Base-by-base conservation (phyloP, 2,797 vertebrate genomes). In the Phoeniculus purpureus region DNA sequence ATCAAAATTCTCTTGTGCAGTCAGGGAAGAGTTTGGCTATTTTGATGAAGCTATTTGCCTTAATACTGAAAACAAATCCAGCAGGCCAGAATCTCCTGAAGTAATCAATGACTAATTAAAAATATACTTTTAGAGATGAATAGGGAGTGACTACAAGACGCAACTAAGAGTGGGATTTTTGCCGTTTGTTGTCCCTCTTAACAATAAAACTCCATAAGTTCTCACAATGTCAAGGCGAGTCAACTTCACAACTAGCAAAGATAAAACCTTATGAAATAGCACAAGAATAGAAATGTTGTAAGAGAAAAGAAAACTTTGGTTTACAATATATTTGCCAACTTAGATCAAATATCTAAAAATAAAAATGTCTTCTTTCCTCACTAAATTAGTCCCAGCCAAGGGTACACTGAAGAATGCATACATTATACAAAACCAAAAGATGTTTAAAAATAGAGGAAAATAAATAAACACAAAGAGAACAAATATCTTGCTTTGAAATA, bases 371-470 rank as follows among this genome's bases (percentile, higher is more conserved):
- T 45, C 90, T 67, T 95, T 92, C 90, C 81, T 29, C 70, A 23
- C 37, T 73, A 81, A 83, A 96, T 93, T 66, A 92, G 72, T 59
- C 45, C 91, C 85, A 85, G 75, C 16, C 72, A 59, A 15, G 68
- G 58, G 32, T 47, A 55, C 26, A 40, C 43, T 90, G 81, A 80
- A 3, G 16, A 84, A 82, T n/a, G 32, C 55, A 10, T 25, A n/a
- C 51, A 31, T 90, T 90, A 62, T 10, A 85, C 47, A 93, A 90
- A 92, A 62, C 29, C 27, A 61, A 56, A 87, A 66, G 26, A 66
- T 5, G 6, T 79, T 83, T 85, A 89, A 92, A 96, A 94, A 87
- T 74, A 93, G 89, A 83, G 85, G 81, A 25, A 91, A 88, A 81
- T 22, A 92, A 92, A 94, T 40, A 92, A 93, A 65, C 1, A 90